A percentile compares a stretch with the other conserved stretches of the same genome.
Evolutionary conservation across 2,797 vertebrate genomes (phyloP).

Genomic region (Myotis myotis): DNA sequence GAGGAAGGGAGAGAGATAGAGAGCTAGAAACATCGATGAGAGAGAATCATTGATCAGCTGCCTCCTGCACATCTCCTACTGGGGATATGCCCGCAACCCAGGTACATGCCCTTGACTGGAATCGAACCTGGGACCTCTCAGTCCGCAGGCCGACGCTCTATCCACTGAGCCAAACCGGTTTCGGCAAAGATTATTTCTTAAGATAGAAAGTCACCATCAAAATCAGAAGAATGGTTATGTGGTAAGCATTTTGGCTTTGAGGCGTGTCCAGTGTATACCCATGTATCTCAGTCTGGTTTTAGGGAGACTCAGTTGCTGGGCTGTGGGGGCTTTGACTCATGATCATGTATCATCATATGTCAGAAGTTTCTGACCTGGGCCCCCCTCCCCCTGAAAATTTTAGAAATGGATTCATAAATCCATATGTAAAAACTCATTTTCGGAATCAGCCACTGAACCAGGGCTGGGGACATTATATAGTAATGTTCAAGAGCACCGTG

Average conservation of each 20-base stretch:
- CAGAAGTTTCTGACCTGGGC: neutral
- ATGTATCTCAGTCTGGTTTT: neutral
- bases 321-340: neutral
- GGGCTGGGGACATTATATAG: neutral
- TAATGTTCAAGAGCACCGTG: neutral
- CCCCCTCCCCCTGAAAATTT: neutral
- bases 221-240: neutral
- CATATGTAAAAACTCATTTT: conserved; percentile 21
- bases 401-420: neutral
- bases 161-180: no score
- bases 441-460: neutral
- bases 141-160: no score
- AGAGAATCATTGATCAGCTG: no score
- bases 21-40: no score
- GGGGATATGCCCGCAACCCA: no score
- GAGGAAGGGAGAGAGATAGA: no score
- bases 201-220: neutral
- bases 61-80: no score
- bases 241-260: conserved; percentile 32
- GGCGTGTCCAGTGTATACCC: neutral
- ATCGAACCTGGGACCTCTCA: no score
- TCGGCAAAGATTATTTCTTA: conserved; percentile 2
- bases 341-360: neutral
- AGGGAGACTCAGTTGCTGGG: neutral
- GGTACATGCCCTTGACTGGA: no score